Evolutionary conservation across 2,888 invertebrate species (phyloP).

Genomic region (Thecocarcelia acutangulata): DNA sequence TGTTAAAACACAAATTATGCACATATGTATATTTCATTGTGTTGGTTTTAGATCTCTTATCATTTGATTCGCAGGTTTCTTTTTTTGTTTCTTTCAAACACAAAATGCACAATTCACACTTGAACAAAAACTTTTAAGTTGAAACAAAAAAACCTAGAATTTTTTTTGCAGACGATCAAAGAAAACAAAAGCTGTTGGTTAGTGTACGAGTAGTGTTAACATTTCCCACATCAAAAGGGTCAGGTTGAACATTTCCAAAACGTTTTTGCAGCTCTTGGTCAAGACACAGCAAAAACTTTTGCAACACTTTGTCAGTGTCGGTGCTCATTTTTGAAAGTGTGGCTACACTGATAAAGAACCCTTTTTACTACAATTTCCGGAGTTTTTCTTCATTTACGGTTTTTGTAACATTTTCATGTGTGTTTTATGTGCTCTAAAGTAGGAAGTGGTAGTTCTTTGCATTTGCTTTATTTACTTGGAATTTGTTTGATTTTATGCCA

Average conservation of each 20-base stretch:
- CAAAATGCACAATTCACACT: slow-evolving; percentile 79
- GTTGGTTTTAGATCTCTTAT: slow-evolving; percentile 37
- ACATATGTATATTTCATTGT: slow-evolving; percentile 1
- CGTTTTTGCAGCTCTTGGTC: slow-evolving; percentile 32
- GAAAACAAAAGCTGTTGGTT: background rate
- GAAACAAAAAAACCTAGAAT: slow-evolving; percentile 10
- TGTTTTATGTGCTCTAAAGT: slow-evolving; percentile 16
- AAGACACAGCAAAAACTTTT: slow-evolving; percentile 31
- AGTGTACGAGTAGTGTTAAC: no score
- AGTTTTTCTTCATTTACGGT: slow-evolving; percentile 32
- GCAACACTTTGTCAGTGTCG: slow-evolving; percentile 54
- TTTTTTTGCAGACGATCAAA: slow-evolving; percentile 22
- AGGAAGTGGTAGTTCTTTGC: slow-evolving; percentile 20
- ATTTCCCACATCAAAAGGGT: slow-evolving; percentile 48
- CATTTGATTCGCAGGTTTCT: slow-evolving; percentile 13
- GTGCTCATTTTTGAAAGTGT: slow-evolving; percentile 61
- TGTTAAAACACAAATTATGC: slow-evolving; percentile 9
- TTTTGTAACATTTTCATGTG: background rate
- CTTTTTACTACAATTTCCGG: slow-evolving; percentile 49
- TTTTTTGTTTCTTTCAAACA: slow-evolving; percentile 16
- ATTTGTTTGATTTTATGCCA: background rate
- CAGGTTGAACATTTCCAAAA: slow-evolving; percentile 14
- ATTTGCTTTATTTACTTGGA: slow-evolving; percentile 30
- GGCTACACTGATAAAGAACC: slow-evolving; percentile 67
- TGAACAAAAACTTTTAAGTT: slow-evolving; percentile 57